These are phyloP conservation scores for Lasioglossum oenotherae DNA, from an alignment of 2,888 invertebrate genomes.

Conservation along the genomic window DNA sequence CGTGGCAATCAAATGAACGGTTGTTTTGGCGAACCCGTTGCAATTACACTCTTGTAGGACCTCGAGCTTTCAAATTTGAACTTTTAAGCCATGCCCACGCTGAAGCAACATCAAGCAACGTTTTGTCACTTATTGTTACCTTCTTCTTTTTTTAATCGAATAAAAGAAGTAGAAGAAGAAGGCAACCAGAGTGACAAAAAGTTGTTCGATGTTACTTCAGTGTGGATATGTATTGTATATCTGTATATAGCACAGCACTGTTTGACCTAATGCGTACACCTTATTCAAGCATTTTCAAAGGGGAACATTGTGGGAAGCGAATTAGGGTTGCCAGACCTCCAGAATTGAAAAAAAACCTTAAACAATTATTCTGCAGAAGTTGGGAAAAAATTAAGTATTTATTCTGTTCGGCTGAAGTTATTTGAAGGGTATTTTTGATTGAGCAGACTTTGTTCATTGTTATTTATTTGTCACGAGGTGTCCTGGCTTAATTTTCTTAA, in stretches of 20 bases:
- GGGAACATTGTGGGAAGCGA: neutral
- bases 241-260: constrained; percentile 14
- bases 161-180: neutral
- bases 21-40: constrained; percentile 20
- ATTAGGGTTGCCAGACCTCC: neutral
- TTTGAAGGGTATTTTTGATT: neutral
- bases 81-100: neutral
- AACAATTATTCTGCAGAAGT: neutral
- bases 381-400: neutral
- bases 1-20: constrained; percentile 66
- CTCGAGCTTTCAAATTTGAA: constrained; percentile 3
- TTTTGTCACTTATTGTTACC: neutral
- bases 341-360: neutral
- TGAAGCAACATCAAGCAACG: neutral
- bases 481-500: neutral
- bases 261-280: neutral
- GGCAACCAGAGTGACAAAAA: neutral
- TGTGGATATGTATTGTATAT: neutral
- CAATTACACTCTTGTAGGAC: constrained; percentile 10
- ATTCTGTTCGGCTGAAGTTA: neutral
- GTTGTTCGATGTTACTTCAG: neutral
- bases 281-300: neutral
- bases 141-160: neutral
- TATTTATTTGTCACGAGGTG: neutral
- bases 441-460: neutral